A percentile compares a stretch with the other conserved stretches of the same genome.
Conservation (phyloP, 2,888 invertebrate species). For the Eupithecia subfuscata region DNA sequence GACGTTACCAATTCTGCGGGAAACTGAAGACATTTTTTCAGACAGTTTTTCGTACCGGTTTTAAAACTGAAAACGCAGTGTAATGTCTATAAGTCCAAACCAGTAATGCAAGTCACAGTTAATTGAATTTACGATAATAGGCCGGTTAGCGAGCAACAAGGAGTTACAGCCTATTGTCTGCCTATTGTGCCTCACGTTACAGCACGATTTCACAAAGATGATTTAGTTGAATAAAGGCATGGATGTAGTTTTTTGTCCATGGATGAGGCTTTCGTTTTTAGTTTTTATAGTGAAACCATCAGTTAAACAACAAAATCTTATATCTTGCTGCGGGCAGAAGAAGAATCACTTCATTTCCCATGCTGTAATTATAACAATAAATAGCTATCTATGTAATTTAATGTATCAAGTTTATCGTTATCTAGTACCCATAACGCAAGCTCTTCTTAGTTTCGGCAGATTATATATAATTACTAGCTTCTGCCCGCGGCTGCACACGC, state of each 20-base stretch:
- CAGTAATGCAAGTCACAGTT: constrained; percentile 33
- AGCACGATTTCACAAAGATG: not conserved
- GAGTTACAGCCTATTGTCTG: constrained; percentile 1
- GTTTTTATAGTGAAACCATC: not conserved
- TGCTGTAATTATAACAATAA: too few relatives aligned
- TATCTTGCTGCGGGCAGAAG: too few relatives aligned
- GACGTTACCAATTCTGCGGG: not conserved
- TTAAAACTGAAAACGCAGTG: not conserved
- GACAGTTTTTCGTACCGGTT: not conserved
- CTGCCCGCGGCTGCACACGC: too few relatives aligned
- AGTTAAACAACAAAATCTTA: too few relatives aligned
- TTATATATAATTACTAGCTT: too few relatives aligned
- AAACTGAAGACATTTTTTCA: not conserved
- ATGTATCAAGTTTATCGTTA: too few relatives aligned
- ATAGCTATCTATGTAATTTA: too few relatives aligned
- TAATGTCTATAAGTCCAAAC: not conserved
- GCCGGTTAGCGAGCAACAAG: constrained; percentile 17
- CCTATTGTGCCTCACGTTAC: not conserved
- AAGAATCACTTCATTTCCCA: too few relatives aligned
- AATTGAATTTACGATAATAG: constrained; percentile 32
- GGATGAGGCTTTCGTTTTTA: not conserved
- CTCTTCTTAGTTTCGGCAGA: too few relatives aligned
- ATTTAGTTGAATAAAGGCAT: not conserved
- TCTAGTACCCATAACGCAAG: too few relatives aligned
- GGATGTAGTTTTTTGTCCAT: too few relatives aligned